A percentile compares a stretch with the other conserved stretches of the same genome.
Conservation (phyloP, 2,888 invertebrate genomes). For the Luffia ferchaultella region DNA sequence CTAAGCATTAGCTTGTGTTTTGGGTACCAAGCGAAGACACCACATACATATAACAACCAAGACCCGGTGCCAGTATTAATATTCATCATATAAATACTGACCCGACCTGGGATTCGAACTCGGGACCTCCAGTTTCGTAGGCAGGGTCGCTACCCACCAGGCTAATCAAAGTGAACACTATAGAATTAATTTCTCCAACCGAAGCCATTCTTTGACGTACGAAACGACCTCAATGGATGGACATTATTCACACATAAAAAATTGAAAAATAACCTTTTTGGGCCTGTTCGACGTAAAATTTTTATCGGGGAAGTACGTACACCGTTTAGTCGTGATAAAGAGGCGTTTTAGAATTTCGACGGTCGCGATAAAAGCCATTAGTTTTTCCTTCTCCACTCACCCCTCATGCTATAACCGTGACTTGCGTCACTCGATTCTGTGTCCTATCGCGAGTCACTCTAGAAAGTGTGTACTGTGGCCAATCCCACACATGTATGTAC, state of each 20-base stretch:
- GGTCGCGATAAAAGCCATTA: not conserved
- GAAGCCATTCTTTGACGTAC: not conserved
- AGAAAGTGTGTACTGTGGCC: too few relatives aligned
- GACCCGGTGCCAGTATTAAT: too few relatives aligned
- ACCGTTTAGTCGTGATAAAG: not conserved
- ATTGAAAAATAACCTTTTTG: not conserved
- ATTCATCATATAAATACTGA: too few relatives aligned
- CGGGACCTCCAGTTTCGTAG: not conserved
- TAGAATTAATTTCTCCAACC: not conserved
- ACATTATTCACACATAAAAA: not conserved
- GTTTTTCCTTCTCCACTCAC: not conserved
- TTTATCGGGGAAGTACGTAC: not conserved
- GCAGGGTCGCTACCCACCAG: not conserved
- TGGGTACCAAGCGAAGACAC: too few relatives aligned
- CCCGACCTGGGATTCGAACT: too few relatives aligned
- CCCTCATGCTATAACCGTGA: too few relatives aligned
- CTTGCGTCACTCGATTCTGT: too few relatives aligned
- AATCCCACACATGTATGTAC: too few relatives aligned
- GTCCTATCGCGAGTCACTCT: too few relatives aligned
- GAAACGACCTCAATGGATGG: not conserved
- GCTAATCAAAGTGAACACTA: not conserved
- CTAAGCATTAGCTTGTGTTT: too few relatives aligned
- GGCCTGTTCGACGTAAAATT: not conserved
- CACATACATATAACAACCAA: too few relatives aligned
- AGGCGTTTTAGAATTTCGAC: not conserved